phyloP scores from a whole-genome alignment of 1,140 invertebrate genomes.

The Uloborus diversus region DNA sequence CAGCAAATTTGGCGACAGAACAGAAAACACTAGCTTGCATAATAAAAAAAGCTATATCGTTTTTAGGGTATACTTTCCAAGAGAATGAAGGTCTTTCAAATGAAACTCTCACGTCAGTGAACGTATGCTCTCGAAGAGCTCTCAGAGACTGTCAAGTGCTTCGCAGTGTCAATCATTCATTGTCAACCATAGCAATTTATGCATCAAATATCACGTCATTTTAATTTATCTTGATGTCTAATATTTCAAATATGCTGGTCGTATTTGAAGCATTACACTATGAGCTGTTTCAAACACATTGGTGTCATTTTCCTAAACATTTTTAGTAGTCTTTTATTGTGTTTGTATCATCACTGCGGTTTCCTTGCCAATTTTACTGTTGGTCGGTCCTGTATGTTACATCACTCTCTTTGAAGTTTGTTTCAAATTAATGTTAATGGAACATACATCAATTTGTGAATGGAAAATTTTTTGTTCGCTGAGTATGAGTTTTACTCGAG shows the following conservation, averaged over 20 bases:
- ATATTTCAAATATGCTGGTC: conserved; percentile 13
- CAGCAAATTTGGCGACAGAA: conserved; percentile 14
- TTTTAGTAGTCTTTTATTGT: too few relatives aligned
- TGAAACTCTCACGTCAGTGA: neutral
- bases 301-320: too few relatives aligned
- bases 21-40: conserved; percentile 36
- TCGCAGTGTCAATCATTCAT: conserved; percentile 14
- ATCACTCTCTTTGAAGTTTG: too few relatives aligned
- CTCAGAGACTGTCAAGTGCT: conserved; percentile 39
- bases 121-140: conserved; percentile 19
- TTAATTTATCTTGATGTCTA: neutral
- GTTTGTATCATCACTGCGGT: too few relatives aligned
- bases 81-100: neutral
- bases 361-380: too few relatives aligned
- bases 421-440: too few relatives aligned
- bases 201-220: neutral
- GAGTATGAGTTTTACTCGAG: too few relatives aligned
- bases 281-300: too few relatives aligned
- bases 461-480: too few relatives aligned
- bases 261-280: neutral
- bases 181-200: conserved; percentile 12
- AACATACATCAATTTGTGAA: too few relatives aligned
- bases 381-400: too few relatives aligned
- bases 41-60: neutral
- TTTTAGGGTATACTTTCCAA: conserved; percentile 12